Percentiles rank a stretch among this genome's conserved stretches.
phyloP scores from a whole-genome alignment of 2,888 invertebrate species.

The Quadroppia sp. region DNA sequence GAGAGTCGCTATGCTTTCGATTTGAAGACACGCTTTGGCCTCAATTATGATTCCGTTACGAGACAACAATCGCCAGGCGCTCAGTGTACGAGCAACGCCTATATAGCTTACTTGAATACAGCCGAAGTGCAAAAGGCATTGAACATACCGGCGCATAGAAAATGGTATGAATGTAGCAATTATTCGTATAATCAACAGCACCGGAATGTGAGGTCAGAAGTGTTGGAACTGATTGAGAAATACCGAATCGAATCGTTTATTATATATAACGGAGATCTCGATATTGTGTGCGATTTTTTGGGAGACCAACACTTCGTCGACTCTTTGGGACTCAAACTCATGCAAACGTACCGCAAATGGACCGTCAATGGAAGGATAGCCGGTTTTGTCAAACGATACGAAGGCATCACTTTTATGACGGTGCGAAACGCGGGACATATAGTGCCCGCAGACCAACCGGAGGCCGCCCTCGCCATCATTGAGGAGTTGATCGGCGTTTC shows the following conservation, averaged over 20 bases:
- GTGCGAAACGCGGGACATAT: slow-evolving; percentile 14
- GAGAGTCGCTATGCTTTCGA: background rate
- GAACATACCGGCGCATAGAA: background rate
- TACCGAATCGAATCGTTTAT: background rate
- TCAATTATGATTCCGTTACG: background rate
- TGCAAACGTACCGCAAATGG: background rate
- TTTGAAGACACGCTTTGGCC: background rate
- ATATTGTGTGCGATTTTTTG: too few species aligned
- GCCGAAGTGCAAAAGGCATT: background rate
- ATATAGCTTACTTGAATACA: background rate
- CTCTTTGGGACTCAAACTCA: background rate
- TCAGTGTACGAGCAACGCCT: background rate
- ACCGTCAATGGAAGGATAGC: background rate
- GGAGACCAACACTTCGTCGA: slow-evolving; percentile 11
- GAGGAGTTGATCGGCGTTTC: slow-evolving; percentile 1
- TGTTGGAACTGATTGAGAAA: background rate
- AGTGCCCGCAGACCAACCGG: slow-evolving; percentile 19
- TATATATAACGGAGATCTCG: slow-evolving; percentile 27
- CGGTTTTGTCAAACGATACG: too few species aligned
- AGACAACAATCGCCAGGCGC: background rate
- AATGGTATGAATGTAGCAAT: background rate
- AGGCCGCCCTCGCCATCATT: slow-evolving; percentile 4
- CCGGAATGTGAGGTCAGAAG: background rate
- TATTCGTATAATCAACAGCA: background rate
- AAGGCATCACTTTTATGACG: slow-evolving; percentile 12